Evolutionary conservation across 2,888 invertebrate genomes (phyloP).

Genomic region (Corythucha ciliata): DNA sequence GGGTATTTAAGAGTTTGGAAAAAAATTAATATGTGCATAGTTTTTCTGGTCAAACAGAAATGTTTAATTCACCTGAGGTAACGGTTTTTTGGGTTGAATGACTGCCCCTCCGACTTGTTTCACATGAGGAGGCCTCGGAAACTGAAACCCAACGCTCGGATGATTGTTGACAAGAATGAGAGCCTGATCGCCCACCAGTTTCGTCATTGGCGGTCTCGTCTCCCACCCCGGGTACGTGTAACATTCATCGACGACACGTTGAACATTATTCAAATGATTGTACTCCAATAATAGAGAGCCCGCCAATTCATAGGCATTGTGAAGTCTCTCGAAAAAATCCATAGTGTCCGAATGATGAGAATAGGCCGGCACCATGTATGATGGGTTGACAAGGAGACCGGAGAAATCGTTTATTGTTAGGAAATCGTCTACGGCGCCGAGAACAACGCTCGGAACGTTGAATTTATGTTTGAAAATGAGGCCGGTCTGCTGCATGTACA

Average conservation of each 20-base stretch:
- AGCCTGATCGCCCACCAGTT: constrained; percentile 15
- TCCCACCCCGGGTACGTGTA: constrained; percentile 26
- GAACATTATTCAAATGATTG: constrained; percentile 8
- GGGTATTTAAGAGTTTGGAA: too few species aligned
- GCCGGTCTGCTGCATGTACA: too few species aligned
- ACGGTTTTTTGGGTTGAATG: constrained; percentile 58
- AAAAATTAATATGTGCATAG: too few species aligned
- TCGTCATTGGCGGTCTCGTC: constrained; percentile 15
- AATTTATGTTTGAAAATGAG: too few species aligned
- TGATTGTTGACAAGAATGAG: constrained; percentile 24
- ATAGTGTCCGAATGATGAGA: constrained; percentile 19
- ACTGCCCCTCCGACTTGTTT: constrained; percentile 78
- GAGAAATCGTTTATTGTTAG: constrained; percentile 28
- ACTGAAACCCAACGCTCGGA: constrained; percentile 46
- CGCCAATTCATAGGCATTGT: constrained; percentile 15
- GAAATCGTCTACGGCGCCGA: too few species aligned
- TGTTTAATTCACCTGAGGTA: constrained; percentile 52
- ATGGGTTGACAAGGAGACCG: constrained; percentile 30
- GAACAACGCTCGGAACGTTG: too few species aligned
- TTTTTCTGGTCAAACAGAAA: too few species aligned
- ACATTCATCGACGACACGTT: constrained; percentile 19
- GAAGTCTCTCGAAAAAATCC: constrained; percentile 27
- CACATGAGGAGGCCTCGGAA: constrained; percentile 68
- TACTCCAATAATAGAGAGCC: constrained; percentile 16
- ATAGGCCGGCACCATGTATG: constrained; percentile 30